phyloP scores from a whole-genome alignment of 2,113 vertebrate genomes.

The Rhipidura dahli region DNA sequence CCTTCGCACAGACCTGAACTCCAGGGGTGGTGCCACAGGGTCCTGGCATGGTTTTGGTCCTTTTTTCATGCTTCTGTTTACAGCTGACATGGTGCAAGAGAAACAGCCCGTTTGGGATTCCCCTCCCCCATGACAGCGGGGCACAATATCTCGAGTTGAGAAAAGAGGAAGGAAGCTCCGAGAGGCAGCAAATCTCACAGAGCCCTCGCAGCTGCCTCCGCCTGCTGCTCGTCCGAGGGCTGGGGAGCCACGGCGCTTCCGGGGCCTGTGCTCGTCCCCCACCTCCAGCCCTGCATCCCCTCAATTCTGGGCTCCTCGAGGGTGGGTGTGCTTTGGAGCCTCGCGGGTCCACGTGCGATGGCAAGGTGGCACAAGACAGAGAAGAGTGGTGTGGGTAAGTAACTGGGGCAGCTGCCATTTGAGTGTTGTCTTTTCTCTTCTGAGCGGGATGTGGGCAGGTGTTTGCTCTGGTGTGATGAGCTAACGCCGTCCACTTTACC shows the following conservation, averaged over 20 bases:
- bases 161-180: conserved; percentile 80
- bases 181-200: conserved; percentile 11
- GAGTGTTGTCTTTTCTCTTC: neutral
- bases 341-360: neutral
- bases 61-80: neutral
- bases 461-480: neutral
- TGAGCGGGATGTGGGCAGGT: conserved; percentile 45
- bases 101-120: neutral
- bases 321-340: neutral
- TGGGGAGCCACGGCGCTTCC: neutral
- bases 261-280: neutral
- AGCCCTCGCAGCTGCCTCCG: neutral
- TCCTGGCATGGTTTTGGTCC: accelerated
- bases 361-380: conserved; percentile 69
- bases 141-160: neutral
- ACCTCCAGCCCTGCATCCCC: accelerated
- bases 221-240: neutral
- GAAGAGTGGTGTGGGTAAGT: conserved; percentile 73
- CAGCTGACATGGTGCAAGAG: neutral
- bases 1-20: accelerated
- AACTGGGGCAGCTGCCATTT: neutral
- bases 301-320: accelerated
- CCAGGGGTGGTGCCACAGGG: neutral
- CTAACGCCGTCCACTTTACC: neutral
- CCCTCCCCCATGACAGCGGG: conserved; percentile 42